Evolutionary conservation across 1,140 invertebrate genomes (phyloP).

Genomic region (Heliconius hermathena): DNA sequence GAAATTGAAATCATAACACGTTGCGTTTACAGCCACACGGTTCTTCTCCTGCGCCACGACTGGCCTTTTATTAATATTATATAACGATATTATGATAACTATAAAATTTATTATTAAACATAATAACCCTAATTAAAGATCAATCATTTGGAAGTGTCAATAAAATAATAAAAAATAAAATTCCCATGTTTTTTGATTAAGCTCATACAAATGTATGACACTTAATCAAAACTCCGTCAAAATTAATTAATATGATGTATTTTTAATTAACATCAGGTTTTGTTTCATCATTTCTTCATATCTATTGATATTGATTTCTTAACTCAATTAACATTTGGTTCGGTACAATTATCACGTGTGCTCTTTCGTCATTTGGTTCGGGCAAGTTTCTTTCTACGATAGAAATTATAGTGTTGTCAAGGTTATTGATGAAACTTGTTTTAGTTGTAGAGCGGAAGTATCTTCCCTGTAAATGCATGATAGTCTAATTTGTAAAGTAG

Average conservation of each 20-base stretch:
- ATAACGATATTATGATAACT: too few relatives aligned
- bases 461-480: background rate
- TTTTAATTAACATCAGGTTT: constrained; percentile 58
- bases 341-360: constrained; percentile 17
- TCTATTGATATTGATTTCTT: constrained; percentile 14
- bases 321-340: constrained; percentile 22
- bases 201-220: background rate
- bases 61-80: too few relatives aligned
- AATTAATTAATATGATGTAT: constrained; percentile 58
- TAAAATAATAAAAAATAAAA: constrained; percentile 1
- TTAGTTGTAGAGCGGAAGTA: background rate
- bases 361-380: constrained; percentile 19
- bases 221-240: constrained; percentile 8
- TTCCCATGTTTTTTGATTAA: background rate
- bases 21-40: too few relatives aligned
- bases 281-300: constrained; percentile 16
- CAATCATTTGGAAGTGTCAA: background rate
- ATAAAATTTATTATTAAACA: too few relatives aligned
- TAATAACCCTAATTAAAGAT: background rate
- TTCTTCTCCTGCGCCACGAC: too few relatives aligned
- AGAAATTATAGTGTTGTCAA: constrained; percentile 6
- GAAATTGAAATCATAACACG: too few relatives aligned
- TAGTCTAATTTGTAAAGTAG: too few relatives aligned
- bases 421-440: constrained; percentile 12
- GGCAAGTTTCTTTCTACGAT: background rate